Percentiles rank a stretch among this genome's conserved stretches.
These are phyloP conservation scores for Lepidurus couesii DNA, from an alignment of 1,140 invertebrate genomes.

Conservation along the genomic window DNA sequence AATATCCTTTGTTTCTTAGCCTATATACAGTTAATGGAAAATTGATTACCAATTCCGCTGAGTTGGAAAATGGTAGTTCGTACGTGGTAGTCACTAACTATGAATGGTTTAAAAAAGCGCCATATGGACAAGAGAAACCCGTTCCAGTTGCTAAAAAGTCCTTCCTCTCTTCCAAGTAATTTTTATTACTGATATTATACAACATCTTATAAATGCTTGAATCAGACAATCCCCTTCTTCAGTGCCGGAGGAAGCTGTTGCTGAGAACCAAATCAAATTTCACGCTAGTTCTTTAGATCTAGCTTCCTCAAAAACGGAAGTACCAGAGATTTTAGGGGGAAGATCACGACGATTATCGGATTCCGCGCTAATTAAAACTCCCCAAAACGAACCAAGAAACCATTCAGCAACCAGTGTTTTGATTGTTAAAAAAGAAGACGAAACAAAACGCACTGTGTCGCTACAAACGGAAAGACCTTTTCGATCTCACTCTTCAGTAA, in stretches of 20 bases:
- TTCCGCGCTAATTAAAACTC: too few species aligned
- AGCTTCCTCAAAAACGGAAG: too few species aligned
- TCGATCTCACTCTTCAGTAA: background rate
- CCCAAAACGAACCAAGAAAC: background rate
- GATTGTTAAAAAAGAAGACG: background rate
- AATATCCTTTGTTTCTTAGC: background rate
- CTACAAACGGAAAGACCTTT: background rate
- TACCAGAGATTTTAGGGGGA: too few species aligned
- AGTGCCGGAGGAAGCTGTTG: too few species aligned
- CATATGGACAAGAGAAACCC: constrained; percentile 1
- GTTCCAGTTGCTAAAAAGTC: background rate
- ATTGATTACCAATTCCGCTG: background rate
- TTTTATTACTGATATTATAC: background rate
- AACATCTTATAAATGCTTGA: too few species aligned
- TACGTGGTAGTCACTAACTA: background rate
- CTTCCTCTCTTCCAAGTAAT: background rate
- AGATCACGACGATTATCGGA: too few species aligned
- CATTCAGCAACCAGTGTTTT: background rate
- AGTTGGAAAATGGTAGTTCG: background rate
- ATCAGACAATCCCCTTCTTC: too few species aligned
- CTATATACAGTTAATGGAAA: background rate
- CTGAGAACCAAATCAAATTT: too few species aligned
- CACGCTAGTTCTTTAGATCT: too few species aligned
- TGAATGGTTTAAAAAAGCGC: constrained; percentile 1
- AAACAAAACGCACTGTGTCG: background rate